These are phyloP conservation scores for Rhopalosiphum nymphaeae DNA, from an alignment of 2,888 invertebrate species.

Conservation along the genomic window DNA sequence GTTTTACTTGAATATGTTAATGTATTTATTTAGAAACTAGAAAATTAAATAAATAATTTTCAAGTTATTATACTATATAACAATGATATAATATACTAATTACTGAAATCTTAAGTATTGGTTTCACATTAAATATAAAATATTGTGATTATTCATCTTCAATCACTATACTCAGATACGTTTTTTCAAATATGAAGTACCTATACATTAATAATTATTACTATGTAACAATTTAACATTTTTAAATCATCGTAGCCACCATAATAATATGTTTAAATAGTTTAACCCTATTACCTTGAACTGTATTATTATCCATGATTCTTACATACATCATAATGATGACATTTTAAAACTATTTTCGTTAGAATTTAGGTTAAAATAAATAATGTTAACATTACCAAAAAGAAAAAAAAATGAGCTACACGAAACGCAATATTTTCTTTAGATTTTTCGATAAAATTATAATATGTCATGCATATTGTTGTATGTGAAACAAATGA, in stretches of 20 bases:
- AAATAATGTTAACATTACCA: background rate
- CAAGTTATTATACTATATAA: background rate
- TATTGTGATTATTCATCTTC: background rate
- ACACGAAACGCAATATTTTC: background rate
- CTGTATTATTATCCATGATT: background rate
- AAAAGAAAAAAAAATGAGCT: background rate
- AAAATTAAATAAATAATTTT: background rate
- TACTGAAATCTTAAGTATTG: background rate
- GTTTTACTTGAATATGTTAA: background rate
- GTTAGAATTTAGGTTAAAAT: background rate
- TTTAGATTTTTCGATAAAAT: background rate
- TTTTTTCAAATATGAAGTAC: background rate
- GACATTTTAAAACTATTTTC: background rate
- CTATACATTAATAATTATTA: too few species aligned
- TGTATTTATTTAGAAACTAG: background rate
- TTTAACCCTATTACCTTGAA: background rate
- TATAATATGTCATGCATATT: background rate
- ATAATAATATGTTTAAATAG: background rate
- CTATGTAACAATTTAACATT: too few species aligned
- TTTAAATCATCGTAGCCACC: background rate
- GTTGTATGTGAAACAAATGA: background rate
- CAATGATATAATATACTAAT: too few species aligned
- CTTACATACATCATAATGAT: background rate
- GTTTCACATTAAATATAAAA: background rate
- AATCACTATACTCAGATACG: background rate